phyloP scores from a whole-genome alignment of 2,888 invertebrate species.

The Agrochola lychnidis region DNA sequence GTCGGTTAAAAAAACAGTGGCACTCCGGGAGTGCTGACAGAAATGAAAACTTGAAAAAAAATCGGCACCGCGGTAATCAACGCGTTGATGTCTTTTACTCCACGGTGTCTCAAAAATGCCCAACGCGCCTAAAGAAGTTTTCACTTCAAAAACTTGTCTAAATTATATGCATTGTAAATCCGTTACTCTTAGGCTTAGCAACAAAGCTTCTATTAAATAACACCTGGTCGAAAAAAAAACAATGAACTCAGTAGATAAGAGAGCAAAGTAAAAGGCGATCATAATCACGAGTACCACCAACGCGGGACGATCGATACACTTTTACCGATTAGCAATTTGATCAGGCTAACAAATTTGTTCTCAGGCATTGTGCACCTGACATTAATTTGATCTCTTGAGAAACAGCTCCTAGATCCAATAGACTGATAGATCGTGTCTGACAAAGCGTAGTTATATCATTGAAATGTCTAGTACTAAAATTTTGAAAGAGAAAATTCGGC shows the following conservation, averaged over 20 bases:
- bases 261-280: constrained; percentile 70
- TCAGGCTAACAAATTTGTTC: constrained; percentile 69
- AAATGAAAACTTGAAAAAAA: too few relatives aligned
- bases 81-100: too few relatives aligned
- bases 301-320: constrained; percentile 77
- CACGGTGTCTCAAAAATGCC: too few relatives aligned
- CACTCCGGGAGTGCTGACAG: too few relatives aligned
- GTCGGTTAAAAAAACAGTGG: too few relatives aligned
- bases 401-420: constrained; percentile 56
- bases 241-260: constrained; percentile 65
- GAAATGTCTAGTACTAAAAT: constrained; percentile 42
- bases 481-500: constrained; percentile 55
- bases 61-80: too few relatives aligned
- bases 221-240: constrained; percentile 54
- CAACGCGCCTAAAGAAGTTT: too few relatives aligned
- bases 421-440: constrained; percentile 58
- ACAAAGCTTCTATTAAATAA: constrained; percentile 50
- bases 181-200: constrained; percentile 37
- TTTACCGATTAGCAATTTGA: constrained; percentile 82
- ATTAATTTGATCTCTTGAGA: constrained; percentile 64
- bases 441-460: constrained; percentile 48
- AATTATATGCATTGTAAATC: constrained; percentile 9
- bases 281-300: constrained; percentile 70
- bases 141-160: neutral
- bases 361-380: constrained; percentile 66